Evolutionary conservation across 2,113 vertebrate genomes (phyloP), one percentile per base, ranked within the genome.

Genomic region (Crotalus helleri): DNA sequence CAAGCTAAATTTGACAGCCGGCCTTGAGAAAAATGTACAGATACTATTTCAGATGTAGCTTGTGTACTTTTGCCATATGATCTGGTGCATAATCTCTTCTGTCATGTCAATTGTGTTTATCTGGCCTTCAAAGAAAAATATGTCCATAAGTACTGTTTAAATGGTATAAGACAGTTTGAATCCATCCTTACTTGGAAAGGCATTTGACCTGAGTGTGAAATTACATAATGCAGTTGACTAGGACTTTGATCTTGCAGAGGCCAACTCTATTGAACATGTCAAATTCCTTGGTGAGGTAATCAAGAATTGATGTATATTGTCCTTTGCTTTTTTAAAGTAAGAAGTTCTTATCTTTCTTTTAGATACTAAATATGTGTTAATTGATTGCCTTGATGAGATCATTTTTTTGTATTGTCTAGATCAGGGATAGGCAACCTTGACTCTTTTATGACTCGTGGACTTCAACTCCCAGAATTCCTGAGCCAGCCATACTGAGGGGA

Each of bases 271-370:
- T 87, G 54, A 58, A 26, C 26, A 26, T 93, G 29, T 12, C 46
- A 93, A 91, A 93, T 92, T 93, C 64, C 11, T 92, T 49, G 10
- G 23, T 59, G 5, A 89, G 12, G 29, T 88, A 39, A 74, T n/a
- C 29, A 88, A 13, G 87, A 39, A 90, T 26, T 17, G 12, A 7
- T 26, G 11, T 69, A 29, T 19, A 74, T 24, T 9, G 24, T 23
- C 88, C 21, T 64, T 91, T 90, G 92, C 21, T 87, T 1, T 64
- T 3, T 92, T n/a, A 58, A 26, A 92, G 26, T 58, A 33, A 54
- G 13, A 64, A 91, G 15, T 90, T 4, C 55, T 44, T 46, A 49
- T 57, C 15, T 39, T 91, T 91, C 54, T 4, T 86, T 86, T 87
- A 58, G 59, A 33, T 61, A n/a, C 26, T 87, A 57, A 19, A 49